These are phyloP conservation scores for Sericinus montela DNA, from an alignment of 2,888 invertebrate genomes.

Conservation along the genomic window DNA sequence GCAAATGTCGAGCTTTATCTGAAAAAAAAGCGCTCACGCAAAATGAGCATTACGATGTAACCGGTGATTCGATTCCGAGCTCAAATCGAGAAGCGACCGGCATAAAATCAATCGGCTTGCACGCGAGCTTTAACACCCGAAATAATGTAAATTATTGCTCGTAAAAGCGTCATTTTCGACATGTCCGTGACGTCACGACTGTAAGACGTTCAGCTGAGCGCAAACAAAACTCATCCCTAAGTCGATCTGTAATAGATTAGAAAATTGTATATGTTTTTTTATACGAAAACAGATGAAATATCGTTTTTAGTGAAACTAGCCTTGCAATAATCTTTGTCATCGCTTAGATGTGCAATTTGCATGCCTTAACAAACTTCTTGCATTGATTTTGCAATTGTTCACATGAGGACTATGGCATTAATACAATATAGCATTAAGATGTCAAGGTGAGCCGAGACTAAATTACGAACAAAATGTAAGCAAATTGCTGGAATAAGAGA, in stretches of 20 bases:
- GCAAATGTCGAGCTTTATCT: constrained; percentile 13
- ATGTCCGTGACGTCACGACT: constrained; percentile 69
- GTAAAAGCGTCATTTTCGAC: constrained; percentile 78
- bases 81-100: constrained; percentile 71
- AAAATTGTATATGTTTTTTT: constrained; percentile 29
- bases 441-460: no score
- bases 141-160: constrained; percentile 76
- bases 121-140: constrained; percentile 75
- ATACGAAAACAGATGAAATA: constrained; percentile 41
- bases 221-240: constrained; percentile 36
- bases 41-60: constrained; percentile 72
- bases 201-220: constrained; percentile 12
- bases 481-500: no score
- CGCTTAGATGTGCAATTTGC: constrained; percentile 46
- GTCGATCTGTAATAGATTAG: constrained; percentile 26
- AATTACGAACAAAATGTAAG: no score
- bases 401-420: no score
- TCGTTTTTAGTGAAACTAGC: constrained; percentile 57
- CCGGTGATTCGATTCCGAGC: constrained; percentile 71
- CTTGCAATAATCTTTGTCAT: constrained; percentile 65
- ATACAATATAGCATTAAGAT: no score
- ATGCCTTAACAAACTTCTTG: constrained; percentile 33
- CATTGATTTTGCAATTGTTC: background rate
- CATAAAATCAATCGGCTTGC: constrained; percentile 76
- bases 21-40: constrained; percentile 59